These are phyloP conservation scores for Tauraco hartlaubi DNA, from an alignment of 2,797 vertebrate species.

Conservation along the genomic window DNA sequence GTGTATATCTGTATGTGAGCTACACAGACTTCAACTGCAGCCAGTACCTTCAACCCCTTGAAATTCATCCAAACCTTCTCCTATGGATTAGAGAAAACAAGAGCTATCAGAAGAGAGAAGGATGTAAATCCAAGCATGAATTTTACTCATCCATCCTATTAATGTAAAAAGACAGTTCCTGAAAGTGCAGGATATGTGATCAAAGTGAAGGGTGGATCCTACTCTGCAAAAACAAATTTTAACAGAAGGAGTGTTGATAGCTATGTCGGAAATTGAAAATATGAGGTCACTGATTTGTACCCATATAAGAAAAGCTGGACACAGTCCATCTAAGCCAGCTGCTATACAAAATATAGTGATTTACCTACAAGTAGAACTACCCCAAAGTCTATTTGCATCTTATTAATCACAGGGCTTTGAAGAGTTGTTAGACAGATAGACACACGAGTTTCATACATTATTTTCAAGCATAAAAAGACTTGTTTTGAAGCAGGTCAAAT, in stretches of 20 bases:
- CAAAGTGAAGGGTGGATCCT: conserved; percentile 14
- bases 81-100: conserved; percentile 9
- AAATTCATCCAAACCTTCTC: conserved; percentile 32
- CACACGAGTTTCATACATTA: not conserved
- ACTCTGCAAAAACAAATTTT: conserved; percentile 53
- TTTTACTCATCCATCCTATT: conserved; percentile 49
- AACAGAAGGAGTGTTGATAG: conserved; percentile 73
- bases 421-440: not conserved
- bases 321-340: conserved; percentile 74
- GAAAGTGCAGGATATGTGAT: conserved; percentile 47
- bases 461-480: conserved; percentile 1
- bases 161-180: conserved; percentile 63
- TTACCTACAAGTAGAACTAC: conserved; percentile 65
- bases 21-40: not conserved
- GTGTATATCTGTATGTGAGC: not conserved
- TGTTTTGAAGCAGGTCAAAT: conserved; percentile 36
- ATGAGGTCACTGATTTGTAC: conserved; percentile 74
- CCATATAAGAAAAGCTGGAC: conserved; percentile 72
- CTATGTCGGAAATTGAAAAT: conserved; percentile 68
- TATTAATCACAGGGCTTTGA: conserved; percentile 38
- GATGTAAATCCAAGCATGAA: conserved; percentile 28
- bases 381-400: conserved; percentile 29
- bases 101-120: not conserved
- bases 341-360: conserved; percentile 60
- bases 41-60: not conserved